Percentiles rank a stretch among this genome's conserved stretches.
These are phyloP conservation scores for Chalcis sispes DNA, from an alignment of 2,888 invertebrate species.

Conservation along the genomic window DNA sequence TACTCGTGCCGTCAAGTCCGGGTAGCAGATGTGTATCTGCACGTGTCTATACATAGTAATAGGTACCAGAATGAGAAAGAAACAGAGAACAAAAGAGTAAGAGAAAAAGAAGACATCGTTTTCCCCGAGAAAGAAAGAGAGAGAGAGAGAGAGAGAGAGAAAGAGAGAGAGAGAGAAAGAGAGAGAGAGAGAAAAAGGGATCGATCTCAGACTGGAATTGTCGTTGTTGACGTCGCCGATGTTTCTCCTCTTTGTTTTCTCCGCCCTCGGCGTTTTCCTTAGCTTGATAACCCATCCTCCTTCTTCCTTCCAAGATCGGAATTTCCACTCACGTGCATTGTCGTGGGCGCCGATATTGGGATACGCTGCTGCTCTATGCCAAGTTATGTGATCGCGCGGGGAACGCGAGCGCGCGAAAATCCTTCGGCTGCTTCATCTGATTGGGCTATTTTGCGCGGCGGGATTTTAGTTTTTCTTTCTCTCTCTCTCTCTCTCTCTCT, in stretches of 20 bases:
- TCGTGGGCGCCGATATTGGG: slow-evolving; percentile 11
- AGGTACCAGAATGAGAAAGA: no score
- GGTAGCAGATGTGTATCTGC: slow-evolving; percentile 31
- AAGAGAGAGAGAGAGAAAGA: slow-evolving; percentile 2
- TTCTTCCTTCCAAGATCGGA: slow-evolving; percentile 6
- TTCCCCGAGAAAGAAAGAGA: background rate
- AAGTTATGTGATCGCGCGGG: no score
- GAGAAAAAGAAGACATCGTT: no score
- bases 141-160: slow-evolving; percentile 3
- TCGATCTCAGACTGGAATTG: slow-evolving; percentile 19
- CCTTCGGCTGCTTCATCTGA: slow-evolving; percentile 33
- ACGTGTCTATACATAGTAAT: background rate
- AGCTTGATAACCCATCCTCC: background rate
- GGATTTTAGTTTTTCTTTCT: no score
- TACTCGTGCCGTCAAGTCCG: background rate
- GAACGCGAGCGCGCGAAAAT: slow-evolving; percentile 27
- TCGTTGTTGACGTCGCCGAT: slow-evolving; percentile 15
- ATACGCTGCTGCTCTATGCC: slow-evolving; percentile 2
- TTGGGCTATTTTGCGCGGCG: slow-evolving; percentile 41
- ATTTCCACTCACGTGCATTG: slow-evolving; percentile 44
- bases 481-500: background rate
- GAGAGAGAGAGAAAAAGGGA: background rate
- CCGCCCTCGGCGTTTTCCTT: background rate
- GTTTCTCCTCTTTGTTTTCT: slow-evolving; percentile 7
- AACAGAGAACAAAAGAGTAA: no score